Percentiles rank a stretch among this genome's conserved stretches.
Evolutionary conservation across 2,888 invertebrate genomes (phyloP).

Genomic region (Eugnorisma glareosa): DNA sequence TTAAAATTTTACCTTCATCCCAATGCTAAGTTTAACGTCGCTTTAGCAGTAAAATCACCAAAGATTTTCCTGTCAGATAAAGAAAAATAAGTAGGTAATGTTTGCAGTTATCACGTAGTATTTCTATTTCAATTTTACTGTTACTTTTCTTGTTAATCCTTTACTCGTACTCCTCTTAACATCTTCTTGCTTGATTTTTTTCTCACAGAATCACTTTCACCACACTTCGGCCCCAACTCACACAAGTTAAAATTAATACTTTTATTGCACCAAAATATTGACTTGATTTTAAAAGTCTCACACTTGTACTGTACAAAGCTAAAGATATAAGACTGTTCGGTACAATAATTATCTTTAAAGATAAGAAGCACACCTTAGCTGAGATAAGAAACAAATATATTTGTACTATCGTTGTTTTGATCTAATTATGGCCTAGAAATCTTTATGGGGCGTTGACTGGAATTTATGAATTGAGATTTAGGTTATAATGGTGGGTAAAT

Average conservation of each 20-base stretch:
- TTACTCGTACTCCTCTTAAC: neutral
- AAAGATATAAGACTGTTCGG: slow-evolving; percentile 42
- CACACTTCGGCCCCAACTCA: neutral
- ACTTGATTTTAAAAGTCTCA: slow-evolving; percentile 7
- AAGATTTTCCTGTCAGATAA: slow-evolving; percentile 46
- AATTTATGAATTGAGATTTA: slow-evolving; percentile 5
- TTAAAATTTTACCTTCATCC: neutral
- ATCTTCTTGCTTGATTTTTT: neutral
- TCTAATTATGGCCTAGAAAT: slow-evolving; percentile 64
- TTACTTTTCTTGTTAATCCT: slow-evolving; percentile 4
- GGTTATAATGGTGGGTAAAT: neutral
- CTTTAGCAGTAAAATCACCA: neutral
- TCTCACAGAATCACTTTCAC: neutral
- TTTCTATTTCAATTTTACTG: neutral
- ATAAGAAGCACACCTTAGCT: slow-evolving; percentile 78
- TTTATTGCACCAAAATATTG: slow-evolving; percentile 49
- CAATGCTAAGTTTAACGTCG: neutral
- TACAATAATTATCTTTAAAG: slow-evolving; percentile 72
- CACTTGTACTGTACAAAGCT: slow-evolving; percentile 32
- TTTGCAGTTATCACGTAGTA: slow-evolving; percentile 37
- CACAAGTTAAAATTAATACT: neutral
- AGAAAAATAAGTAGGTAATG: slow-evolving; percentile 37
- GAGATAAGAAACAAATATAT: slow-evolving; percentile 76
- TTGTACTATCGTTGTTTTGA: slow-evolving; percentile 64
- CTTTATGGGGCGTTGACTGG: slow-evolving; percentile 57